These are phyloP conservation scores for Nycticebus coucang DNA, from an alignment of 2,113 vertebrate species.

Conservation along the genomic window DNA sequence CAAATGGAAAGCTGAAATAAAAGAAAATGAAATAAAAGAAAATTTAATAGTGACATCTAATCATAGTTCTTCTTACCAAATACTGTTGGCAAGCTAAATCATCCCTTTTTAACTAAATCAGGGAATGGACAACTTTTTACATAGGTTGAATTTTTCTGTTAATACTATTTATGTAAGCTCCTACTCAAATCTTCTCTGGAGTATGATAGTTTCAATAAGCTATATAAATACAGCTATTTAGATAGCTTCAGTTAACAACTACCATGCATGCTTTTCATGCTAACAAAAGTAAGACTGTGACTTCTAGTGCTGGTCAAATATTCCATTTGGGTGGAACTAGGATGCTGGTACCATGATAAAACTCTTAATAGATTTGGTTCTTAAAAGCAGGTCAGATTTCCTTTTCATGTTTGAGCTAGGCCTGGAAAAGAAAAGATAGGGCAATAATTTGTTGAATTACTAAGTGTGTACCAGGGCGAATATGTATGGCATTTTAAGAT, in stretches of 20 bases:
- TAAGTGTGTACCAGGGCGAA: conserved; percentile 53
- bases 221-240: not conserved
- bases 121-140: not conserved
- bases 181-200: not conserved
- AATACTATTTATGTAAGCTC: conserved; percentile 40
- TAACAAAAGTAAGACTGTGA: conserved; percentile 13
- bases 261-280: not conserved
- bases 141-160: not conserved
- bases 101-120: not conserved
- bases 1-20: not conserved
- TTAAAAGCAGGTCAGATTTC: conserved; percentile 62
- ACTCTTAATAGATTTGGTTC: conserved; percentile 53
- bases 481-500: conserved; percentile 61
- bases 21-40: not conserved
- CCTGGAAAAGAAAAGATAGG: conserved; percentile 59
- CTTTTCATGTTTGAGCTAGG: conserved; percentile 53
- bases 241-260: conserved; percentile 3
- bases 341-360: conserved; percentile 47
- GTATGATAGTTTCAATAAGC: not conserved
- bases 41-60: conserved; percentile 1
- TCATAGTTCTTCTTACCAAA: conserved; percentile 8
- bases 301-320: conserved; percentile 27
- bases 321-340: conserved; percentile 44
- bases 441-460: conserved; percentile 63
- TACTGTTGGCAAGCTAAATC: not conserved